Base-by-base conservation (phyloP, 2,113 vertebrate genomes). In the Pseudorasbora parva region DNA sequence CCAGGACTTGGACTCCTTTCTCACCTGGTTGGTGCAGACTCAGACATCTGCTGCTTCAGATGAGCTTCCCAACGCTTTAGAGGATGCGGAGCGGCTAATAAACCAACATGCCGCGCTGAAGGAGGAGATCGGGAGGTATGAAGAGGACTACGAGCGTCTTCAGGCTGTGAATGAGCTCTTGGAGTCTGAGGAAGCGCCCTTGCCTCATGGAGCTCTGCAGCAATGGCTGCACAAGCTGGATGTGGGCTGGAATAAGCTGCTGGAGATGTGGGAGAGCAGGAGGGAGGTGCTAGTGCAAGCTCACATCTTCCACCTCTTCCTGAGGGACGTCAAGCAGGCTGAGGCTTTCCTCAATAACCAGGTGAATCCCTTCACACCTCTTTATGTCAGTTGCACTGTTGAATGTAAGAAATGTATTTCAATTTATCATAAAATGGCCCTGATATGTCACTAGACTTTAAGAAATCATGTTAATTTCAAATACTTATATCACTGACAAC, bases 141-240 rank as follows among this genome's bases (percentile, higher is more conserved):
- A 97, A 84, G 97, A 98, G 83, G 97, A 98, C 90, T 98, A 97
- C 4, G 92, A 94, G 85, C 95, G 93, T 12, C 95, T 99, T 41
- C 97, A 97, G 89, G 95, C 95, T 0, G 96, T 97, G 92, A 97
- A 95, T 0, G 96, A 98, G 85, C 91, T 98, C 85, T 90, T 97
- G 88, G 96, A 95, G 7, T n/a, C 94, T 0, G 98, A 98, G 64
- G 97, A 98, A 82, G 90, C 93, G 0, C 97, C 97, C 21, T 90
- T 97, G 1, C 95, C 97, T 0, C 94, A 90, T 66, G 91, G 96
- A 8, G 96, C 96, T 0, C 91, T 99, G 4, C 97, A 97, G 89
- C 95, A 96, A 92, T 98, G 98, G 98, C 89, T 99, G 49, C 97
- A 98, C 82, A 97, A 98, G 91, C 71, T 99, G 15, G 96, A 98